Conservation (phyloP, 2,888 invertebrate genomes). For the Tethea ocularis region DNA sequence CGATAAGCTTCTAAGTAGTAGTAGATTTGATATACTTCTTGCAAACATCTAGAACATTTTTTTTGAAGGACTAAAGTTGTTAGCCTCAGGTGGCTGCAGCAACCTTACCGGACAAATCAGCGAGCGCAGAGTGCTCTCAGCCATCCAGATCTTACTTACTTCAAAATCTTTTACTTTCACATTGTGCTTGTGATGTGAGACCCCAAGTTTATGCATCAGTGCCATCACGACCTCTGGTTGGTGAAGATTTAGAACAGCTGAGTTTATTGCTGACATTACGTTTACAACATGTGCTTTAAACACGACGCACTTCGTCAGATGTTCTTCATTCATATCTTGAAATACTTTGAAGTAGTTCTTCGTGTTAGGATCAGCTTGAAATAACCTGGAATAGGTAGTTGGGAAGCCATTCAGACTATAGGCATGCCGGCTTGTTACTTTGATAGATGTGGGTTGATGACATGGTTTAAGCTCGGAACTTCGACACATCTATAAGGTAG, state of each 20-base stretch:
- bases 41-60: too few relatives aligned
- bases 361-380: slow-evolving; percentile 52
- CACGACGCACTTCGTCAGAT: slow-evolving; percentile 41
- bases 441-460: too few relatives aligned
- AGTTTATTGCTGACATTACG: slow-evolving; percentile 57
- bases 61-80: too few relatives aligned
- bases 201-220: slow-evolving; percentile 64
- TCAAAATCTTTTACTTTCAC: slow-evolving; percentile 53
- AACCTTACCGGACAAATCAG: too few relatives aligned
- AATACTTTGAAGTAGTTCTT: slow-evolving; percentile 59
- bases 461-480: too few relatives aligned
- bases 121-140: too few relatives aligned
- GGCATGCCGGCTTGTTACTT: too few relatives aligned
- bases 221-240: slow-evolving; percentile 58
- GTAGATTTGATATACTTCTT: too few relatives aligned
- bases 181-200: slow-evolving; percentile 47
- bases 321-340: slow-evolving; percentile 41
- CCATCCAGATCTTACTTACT: slow-evolving; percentile 52
- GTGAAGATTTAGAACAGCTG: slow-evolving; percentile 49
- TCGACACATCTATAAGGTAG: too few relatives aligned
- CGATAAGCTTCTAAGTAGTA: too few relatives aligned
- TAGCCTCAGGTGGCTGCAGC: too few relatives aligned
- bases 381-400: slow-evolving; percentile 36
- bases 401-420: too few relatives aligned
- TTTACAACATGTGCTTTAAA: slow-evolving; percentile 66